These are phyloP conservation scores for Apodemia zela DNA, from an alignment of 2,888 invertebrate genomes.

Conservation along the genomic window DNA sequence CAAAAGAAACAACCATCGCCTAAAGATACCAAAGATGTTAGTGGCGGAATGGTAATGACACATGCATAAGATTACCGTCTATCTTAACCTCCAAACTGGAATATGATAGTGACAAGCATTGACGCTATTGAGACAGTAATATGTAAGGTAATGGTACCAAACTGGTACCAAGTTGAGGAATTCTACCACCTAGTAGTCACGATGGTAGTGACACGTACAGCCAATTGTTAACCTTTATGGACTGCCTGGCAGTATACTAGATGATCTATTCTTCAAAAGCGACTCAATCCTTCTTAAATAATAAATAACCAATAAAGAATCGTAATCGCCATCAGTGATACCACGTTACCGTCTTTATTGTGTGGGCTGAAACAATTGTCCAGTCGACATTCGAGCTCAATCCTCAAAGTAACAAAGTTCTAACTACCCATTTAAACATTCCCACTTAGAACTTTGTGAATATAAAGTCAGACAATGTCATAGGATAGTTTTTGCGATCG, in stretches of 20 bases:
- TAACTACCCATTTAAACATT: constrained; percentile 33
- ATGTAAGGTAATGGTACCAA: too few relatives aligned
- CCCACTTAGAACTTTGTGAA: constrained; percentile 51
- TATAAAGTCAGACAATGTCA: constrained; percentile 60
- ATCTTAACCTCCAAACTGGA: too few relatives aligned
- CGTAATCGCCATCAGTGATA: constrained; percentile 37
- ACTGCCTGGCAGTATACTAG: too few relatives aligned
- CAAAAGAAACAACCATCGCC: too few relatives aligned
- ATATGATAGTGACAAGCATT: background rate
- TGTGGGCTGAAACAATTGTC: constrained; percentile 75
- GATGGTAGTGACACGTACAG: background rate
- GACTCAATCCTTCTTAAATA: background rate
- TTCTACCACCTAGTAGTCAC: background rate
- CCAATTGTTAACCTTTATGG: too few relatives aligned
- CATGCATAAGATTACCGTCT: too few relatives aligned
- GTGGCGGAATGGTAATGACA: too few relatives aligned
- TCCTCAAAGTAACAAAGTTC: constrained; percentile 53
- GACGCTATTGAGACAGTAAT: too few relatives aligned
- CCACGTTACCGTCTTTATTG: constrained; percentile 38
- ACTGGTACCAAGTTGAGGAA: too few relatives aligned
- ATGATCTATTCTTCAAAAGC: too few relatives aligned
- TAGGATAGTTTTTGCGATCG: constrained; percentile 77
- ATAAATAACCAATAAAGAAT: background rate
- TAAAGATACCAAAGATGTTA: too few relatives aligned
- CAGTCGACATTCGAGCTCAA: constrained; percentile 58